Evolutionary conservation across 2,888 invertebrate species (phyloP), one percentile per base, ranked within the genome.

Genomic region (Sipha maydis): DNA sequence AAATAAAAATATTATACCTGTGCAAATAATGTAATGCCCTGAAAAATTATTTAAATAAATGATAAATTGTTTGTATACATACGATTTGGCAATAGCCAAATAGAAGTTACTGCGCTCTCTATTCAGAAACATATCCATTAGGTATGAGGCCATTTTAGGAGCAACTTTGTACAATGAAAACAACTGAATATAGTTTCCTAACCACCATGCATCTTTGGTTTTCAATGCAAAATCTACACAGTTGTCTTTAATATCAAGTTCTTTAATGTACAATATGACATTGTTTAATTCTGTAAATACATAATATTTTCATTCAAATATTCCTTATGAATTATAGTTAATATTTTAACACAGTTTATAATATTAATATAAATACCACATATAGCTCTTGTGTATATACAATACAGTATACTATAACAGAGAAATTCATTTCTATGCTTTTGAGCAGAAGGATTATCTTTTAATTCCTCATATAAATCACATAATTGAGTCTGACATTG

Each of bases 401-500:
- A 99, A 92, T 99, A 99, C 79, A 99, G 93, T 91, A 99, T 97
- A 91, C 99, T 94, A 92, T 99, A 99, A 84, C 98, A 98, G 84
- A 96, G 96, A 92, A 99, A 99, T 93, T 99, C 99, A 90, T 96
- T 94, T 90, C 95, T 94, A 93, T 98, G 97, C 82, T 93, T 93
- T 89, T 94, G 94, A 28, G 78, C 86, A 28, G 76, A 21, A 14
- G 83, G 77, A 31, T 91, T 90, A 41, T 95, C 93, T 61, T 95
- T 95, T 89, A 96, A 92, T 92, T 97, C 97, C 90, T 94, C 93
- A 92, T 99, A 99, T 61, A 99, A 94, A 94, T 97, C 96, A 93
- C 97, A 97, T 85, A 99, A 93, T 93, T 99, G 99, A 25, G 98
- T 98, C 93, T 99, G 99, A 92, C 99, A 99, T 92, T 99, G 99